phyloP scores from a whole-genome alignment of 1,140 invertebrate species.

The Halotydeus destructor region DNA sequence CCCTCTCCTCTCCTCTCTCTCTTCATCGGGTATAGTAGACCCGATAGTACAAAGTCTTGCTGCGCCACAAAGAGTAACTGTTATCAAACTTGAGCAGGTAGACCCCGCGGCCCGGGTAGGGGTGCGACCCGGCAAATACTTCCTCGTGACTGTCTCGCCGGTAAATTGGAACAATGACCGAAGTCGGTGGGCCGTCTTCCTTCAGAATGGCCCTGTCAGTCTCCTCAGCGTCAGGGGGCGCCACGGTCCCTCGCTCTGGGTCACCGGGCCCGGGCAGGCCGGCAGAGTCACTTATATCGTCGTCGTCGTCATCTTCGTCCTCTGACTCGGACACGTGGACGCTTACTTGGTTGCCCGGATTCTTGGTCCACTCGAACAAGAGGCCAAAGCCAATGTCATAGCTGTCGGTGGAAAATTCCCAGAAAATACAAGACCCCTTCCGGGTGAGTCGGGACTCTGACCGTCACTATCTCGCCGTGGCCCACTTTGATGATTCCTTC shows the following conservation, averaged over 20 bases:
- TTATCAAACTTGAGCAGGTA: conserved; percentile 99
- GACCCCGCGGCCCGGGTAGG: conserved; percentile 87
- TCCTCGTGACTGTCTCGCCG: conserved; percentile 86
- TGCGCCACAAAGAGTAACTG: conserved; percentile 94
- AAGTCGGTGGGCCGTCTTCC: conserved; percentile 28
- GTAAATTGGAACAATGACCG: conserved; percentile 73
- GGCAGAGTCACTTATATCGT: conserved; percentile 22
- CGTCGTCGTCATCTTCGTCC: conserved; percentile 51
- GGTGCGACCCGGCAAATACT: conserved; percentile 89
- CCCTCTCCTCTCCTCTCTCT: too few species aligned
- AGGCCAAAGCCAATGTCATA: conserved; percentile 98
- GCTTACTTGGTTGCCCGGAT: conserved; percentile 52
- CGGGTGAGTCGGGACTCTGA: conserved; percentile 87
- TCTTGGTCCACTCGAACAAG: conserved; percentile 92
- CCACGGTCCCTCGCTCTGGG: not conserved
- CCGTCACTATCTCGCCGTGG: conserved; percentile 91
- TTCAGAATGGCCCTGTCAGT: not conserved
- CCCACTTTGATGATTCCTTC: conserved; percentile 87
- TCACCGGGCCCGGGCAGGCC: conserved; percentile 8
- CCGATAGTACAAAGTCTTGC: conserved; percentile 94
- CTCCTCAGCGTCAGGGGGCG: too few species aligned
- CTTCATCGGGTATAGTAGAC: conserved; percentile 88
- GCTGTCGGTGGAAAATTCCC: conserved; percentile 97
- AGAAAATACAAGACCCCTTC: conserved; percentile 86
- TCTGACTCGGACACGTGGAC: conserved; percentile 76